These are phyloP conservation scores for Moxostoma hubbsi DNA, from an alignment of 2,797 vertebrate species.

Conservation along the genomic window DNA sequence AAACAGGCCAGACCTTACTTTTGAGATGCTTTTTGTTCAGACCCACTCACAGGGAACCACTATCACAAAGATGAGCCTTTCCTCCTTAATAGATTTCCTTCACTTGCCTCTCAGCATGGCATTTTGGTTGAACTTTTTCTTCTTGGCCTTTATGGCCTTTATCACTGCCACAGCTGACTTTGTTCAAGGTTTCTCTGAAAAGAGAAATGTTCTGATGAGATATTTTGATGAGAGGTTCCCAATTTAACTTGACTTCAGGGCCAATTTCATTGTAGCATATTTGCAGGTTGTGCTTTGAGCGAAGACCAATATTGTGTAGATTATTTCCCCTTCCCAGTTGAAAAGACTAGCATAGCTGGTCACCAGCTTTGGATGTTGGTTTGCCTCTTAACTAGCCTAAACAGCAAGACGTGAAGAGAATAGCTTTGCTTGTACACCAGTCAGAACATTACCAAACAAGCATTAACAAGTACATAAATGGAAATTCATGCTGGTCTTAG, in stretches of 20 bases:
- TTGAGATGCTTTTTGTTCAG: conserved; percentile 66
- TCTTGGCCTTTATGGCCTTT: conserved; percentile 52
- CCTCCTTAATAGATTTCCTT: conserved; percentile 57
- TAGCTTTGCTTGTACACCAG: too few species aligned
- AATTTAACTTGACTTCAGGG: conserved; percentile 62
- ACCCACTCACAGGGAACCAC: conserved; percentile 65
- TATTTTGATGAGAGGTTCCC: conserved; percentile 46
- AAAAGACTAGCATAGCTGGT: too few species aligned
- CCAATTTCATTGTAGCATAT: conserved; percentile 57
- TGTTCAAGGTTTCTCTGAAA: conserved; percentile 34
- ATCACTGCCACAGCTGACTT: conserved; percentile 56
- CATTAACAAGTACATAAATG: too few species aligned
- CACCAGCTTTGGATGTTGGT: too few species aligned
- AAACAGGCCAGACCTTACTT: conserved; percentile 55
- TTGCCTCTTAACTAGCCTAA: too few species aligned
- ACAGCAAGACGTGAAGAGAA: too few species aligned
- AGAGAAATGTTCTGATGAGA: conserved; percentile 64
- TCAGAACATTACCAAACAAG: too few species aligned
- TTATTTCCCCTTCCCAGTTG: too few species aligned
- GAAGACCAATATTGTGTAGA: too few species aligned
- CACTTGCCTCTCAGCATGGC: conserved; percentile 60
- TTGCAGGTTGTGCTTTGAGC: conserved; percentile 10
- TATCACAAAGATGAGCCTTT: conserved; percentile 69
- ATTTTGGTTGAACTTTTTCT: conserved; percentile 61
- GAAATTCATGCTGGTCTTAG: too few species aligned